Conservation (phyloP, 2,113 vertebrate genomes). For the Bujurquina vittata region DNA sequence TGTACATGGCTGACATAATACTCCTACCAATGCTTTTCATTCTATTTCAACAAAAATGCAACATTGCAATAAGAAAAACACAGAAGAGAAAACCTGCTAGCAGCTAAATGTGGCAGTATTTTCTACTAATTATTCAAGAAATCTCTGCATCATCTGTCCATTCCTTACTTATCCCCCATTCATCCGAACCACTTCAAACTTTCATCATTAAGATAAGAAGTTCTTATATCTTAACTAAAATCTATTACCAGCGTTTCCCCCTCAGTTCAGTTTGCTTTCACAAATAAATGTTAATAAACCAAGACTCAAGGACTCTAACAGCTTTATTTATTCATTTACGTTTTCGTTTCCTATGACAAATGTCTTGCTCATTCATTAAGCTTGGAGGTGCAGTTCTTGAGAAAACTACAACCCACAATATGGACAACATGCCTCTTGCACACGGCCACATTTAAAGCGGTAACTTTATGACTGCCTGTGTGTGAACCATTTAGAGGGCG, state of each 20-base stretch:
- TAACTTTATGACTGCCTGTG: background rate
- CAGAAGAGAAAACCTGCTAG: background rate
- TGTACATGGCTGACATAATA: background rate
- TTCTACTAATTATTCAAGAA: background rate
- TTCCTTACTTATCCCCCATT: background rate
- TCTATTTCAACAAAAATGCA: background rate
- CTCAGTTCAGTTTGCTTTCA: background rate
- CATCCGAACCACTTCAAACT: rapidly evolving
- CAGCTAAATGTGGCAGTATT: background rate
- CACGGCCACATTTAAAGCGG: background rate
- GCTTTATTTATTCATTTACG: background rate
- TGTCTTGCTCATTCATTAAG: too few species aligned
- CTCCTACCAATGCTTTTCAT: background rate
- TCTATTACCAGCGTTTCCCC: background rate
- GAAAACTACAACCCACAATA: background rate
- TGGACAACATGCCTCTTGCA: background rate
- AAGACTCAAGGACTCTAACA: background rate
- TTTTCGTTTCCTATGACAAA: too few species aligned
- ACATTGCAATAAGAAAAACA: background rate
- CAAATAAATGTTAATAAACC: background rate
- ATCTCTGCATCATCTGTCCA: too few species aligned
- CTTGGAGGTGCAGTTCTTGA: background rate
- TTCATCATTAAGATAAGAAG: background rate
- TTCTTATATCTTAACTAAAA: rapidly evolving
- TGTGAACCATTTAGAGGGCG: background rate